These are phyloP conservation scores for Varecia variegata DNA, from an alignment of 2,797 vertebrate genomes.

Conservation along the genomic window DNA sequence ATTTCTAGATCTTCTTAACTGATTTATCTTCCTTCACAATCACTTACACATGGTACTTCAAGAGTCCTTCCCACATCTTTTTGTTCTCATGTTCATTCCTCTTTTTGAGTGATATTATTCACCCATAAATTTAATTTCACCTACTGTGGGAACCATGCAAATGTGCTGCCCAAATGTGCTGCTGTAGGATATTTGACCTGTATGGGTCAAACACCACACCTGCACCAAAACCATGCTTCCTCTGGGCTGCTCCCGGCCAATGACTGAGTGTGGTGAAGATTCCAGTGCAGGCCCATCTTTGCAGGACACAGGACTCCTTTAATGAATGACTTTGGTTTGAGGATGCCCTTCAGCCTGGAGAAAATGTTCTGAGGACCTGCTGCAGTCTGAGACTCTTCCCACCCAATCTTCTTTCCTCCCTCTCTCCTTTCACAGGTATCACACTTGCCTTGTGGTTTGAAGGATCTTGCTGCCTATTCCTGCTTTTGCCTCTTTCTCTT, in stretches of 20 bases:
- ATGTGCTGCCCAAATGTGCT: neutral
- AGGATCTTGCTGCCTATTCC: neutral
- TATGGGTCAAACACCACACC: neutral
- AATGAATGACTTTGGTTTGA: neutral
- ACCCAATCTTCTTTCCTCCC: neutral
- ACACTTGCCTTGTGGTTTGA: neutral
- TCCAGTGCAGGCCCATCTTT: neutral
- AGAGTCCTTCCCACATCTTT: neutral
- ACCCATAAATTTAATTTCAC: neutral
- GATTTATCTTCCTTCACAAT: neutral
- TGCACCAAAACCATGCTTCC: neutral
- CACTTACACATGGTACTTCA: neutral
- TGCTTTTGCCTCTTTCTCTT: neutral
- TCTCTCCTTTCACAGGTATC: neutral
- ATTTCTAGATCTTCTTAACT: neutral
- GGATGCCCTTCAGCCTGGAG: neutral
- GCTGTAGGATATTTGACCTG: neutral
- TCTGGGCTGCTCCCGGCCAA: neutral
- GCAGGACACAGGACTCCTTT: neutral
- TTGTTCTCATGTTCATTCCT: neutral
- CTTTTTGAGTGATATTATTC: neutral
- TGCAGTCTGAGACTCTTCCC: neutral
- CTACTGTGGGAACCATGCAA: neutral
- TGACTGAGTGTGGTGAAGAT: neutral
- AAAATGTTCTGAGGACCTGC: neutral